Evolutionary conservation across 2,888 invertebrate genomes (phyloP).

Genomic region (Nezara viridula): DNA sequence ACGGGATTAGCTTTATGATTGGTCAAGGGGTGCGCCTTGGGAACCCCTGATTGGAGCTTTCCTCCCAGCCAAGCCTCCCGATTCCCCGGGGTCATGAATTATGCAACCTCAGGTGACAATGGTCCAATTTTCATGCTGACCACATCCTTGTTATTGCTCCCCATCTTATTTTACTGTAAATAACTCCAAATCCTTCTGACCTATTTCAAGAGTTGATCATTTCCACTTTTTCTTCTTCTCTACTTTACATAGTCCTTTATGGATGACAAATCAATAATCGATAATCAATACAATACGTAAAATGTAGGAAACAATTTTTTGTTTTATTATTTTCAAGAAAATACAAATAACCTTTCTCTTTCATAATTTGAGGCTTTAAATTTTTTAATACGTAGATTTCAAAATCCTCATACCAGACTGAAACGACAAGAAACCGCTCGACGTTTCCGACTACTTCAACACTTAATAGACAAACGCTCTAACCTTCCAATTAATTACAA

Average conservation of each 20-base stretch:
- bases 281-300: too few species aligned
- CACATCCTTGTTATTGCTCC: slow-evolving; percentile 1
- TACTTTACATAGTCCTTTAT: background rate
- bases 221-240: background rate
- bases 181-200: background rate
- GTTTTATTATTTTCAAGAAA: too few species aligned
- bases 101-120: slow-evolving; percentile 36
- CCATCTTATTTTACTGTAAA: slow-evolving; percentile 20
- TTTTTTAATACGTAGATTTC: too few species aligned
- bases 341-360: too few species aligned
- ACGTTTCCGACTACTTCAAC: too few species aligned
- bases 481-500: too few species aligned
- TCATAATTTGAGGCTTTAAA: too few species aligned
- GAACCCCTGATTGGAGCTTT: slow-evolving; percentile 41
- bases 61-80: slow-evolving; percentile 18
- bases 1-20: slow-evolving; percentile 47
- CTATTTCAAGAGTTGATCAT: background rate
- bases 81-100: background rate
- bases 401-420: too few species aligned
- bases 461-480: too few species aligned
- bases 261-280: background rate
- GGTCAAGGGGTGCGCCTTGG: slow-evolving; percentile 39
- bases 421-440: too few species aligned
- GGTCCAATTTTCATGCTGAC: slow-evolving; percentile 26
- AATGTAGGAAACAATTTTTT: too few species aligned